Conservation (phyloP, 2,888 invertebrate species). For the Trichogramma evanescens region DNA sequence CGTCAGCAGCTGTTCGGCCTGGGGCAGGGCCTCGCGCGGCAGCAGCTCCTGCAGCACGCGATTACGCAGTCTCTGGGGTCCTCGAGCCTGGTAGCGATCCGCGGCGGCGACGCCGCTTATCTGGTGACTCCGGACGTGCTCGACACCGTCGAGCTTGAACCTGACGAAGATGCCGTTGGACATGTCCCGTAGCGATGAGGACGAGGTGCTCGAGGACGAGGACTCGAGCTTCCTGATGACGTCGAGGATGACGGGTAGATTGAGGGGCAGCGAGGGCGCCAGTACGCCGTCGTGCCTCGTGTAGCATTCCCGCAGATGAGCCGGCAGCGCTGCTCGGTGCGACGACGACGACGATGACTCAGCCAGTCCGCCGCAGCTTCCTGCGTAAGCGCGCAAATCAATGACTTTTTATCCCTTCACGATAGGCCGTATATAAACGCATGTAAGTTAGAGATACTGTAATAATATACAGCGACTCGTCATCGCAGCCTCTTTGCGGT, state of each 20-base stretch:
- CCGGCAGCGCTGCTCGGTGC: slow-evolving; percentile 47
- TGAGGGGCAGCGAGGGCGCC: slow-evolving; percentile 48
- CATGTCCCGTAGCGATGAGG: neutral
- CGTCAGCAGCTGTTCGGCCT: slow-evolving; percentile 24
- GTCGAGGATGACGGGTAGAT: slow-evolving; percentile 56
- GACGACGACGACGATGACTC: too few species aligned
- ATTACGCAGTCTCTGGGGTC: slow-evolving; percentile 31
- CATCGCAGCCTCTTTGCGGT: too few species aligned
- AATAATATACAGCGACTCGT: too few species aligned
- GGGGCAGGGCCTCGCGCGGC: slow-evolving; percentile 30
- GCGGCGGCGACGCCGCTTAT: too few species aligned
- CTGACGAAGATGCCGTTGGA: slow-evolving; percentile 17
- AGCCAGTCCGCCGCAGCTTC: too few species aligned
- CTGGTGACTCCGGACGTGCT: slow-evolving; percentile 27
- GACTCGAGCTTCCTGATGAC: slow-evolving; percentile 59
- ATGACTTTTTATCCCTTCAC: too few species aligned
- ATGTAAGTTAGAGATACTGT: too few species aligned
- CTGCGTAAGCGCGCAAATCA: too few species aligned
- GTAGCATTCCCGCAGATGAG: slow-evolving; percentile 57
- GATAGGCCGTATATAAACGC: too few species aligned
- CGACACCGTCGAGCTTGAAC: slow-evolving; percentile 37
- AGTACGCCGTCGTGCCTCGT: slow-evolving; percentile 38
- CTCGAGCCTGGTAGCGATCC: neutral
- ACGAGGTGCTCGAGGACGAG: slow-evolving; percentile 53
- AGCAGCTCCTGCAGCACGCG: slow-evolving; percentile 34